These are phyloP conservation scores for Siniperca knerii DNA, from an alignment of 2,113 vertebrate species.

Conservation along the genomic window DNA sequence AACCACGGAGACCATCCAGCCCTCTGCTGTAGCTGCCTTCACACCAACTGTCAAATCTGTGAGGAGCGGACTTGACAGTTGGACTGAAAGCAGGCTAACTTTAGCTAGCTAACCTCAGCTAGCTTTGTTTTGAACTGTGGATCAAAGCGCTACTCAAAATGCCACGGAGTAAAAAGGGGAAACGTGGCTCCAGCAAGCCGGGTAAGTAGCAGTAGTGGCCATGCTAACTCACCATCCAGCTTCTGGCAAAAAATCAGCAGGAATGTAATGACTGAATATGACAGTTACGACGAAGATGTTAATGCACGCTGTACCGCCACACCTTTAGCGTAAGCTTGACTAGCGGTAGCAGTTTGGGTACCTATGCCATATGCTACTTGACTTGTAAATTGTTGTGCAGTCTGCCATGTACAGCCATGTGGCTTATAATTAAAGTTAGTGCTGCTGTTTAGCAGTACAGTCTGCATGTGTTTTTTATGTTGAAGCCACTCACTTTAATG, in stretches of 20 bases:
- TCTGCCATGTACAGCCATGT: not conserved
- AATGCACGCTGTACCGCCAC: not conserved
- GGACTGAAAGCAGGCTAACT: slow-evolving; percentile 35
- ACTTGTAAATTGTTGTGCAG: not conserved
- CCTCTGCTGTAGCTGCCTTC: not conserved
- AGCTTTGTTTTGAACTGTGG: slow-evolving; percentile 51
- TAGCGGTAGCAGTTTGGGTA: not conserved
- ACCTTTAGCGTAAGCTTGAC: not conserved
- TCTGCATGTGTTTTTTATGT: too few species aligned
- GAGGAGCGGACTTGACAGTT: not conserved
- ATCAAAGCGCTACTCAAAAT: slow-evolving; percentile 63
- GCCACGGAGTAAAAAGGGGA: slow-evolving; percentile 86
- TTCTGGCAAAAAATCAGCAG: not conserved
- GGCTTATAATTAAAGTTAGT: not conserved
- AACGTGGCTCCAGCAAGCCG: slow-evolving; percentile 80
- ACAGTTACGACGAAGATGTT: not conserved
- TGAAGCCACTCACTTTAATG: not conserved
- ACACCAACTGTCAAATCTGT: not conserved
- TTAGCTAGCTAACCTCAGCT: slow-evolving; percentile 37
- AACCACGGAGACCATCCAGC: not conserved
- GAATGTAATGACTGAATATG: not conserved
- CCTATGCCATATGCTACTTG: too few species aligned
- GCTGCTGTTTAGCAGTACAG: not conserved
- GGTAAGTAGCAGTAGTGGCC: slow-evolving; percentile 72
- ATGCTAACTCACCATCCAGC: not conserved